A percentile compares a stretch with the other conserved stretches of the same genome.
Evolutionary conservation across 2,113 vertebrate genomes (phyloP).

Genomic region (Dicrurus megarhynchus): DNA sequence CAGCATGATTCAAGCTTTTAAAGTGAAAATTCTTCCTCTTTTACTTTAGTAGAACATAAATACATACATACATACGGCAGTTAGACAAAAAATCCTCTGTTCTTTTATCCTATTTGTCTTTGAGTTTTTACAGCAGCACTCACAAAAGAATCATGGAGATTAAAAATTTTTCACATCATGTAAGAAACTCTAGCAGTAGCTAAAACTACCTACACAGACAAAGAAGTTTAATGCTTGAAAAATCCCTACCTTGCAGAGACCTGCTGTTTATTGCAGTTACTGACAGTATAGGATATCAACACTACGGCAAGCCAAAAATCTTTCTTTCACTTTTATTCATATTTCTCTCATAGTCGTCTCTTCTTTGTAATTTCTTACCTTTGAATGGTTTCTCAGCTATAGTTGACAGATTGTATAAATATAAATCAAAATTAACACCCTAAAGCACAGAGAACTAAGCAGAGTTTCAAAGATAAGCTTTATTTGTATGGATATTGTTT

Average conservation of each 20-base stretch:
- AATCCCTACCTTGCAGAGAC: background rate
- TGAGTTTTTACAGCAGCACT: background rate
- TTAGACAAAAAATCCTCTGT: background rate
- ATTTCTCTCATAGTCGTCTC: background rate
- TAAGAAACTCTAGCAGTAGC: background rate
- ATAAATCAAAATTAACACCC: background rate
- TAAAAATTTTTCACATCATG: background rate
- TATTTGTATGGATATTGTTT: background rate
- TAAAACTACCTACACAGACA: background rate
- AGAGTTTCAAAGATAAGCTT: background rate
- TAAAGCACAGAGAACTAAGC: background rate
- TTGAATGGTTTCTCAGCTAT: background rate
- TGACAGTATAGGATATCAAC: background rate
- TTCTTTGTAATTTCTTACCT: background rate
- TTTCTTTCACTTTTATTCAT: background rate
- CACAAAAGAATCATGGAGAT: background rate
- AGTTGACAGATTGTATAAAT: background rate
- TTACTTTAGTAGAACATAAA: background rate
- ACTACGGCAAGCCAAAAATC: background rate
- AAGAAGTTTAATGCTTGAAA: background rate
- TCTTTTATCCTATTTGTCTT: background rate
- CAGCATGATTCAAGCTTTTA: background rate
- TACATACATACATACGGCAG: background rate
- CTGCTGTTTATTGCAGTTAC: background rate
- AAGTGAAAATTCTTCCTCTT: background rate